phyloP scores from a whole-genome alignment of 2,113 vertebrate species.

The Dicerorhinus sumatrensis region DNA sequence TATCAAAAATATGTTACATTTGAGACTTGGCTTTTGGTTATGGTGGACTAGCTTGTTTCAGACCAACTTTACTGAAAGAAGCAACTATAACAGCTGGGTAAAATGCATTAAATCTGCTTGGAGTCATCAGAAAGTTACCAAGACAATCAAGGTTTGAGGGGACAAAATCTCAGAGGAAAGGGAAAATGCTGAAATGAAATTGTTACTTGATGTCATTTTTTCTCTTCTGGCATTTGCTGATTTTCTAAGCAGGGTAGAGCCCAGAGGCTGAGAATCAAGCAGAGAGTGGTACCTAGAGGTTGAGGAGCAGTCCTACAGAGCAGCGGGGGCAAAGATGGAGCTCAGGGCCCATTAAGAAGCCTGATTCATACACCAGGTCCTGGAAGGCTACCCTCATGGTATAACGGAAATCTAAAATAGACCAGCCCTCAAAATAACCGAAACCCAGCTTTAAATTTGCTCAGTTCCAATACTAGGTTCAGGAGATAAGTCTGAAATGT shows the following conservation, averaged over 20 bases:
- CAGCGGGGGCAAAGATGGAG: too few species aligned
- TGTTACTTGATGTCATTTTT: background rate
- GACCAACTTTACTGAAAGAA: background rate
- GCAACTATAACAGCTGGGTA: background rate
- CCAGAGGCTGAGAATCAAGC: background rate
- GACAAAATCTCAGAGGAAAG: background rate
- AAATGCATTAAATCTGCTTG: background rate
- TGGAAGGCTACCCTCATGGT: background rate
- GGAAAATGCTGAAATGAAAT: background rate
- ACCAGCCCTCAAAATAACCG: background rate
- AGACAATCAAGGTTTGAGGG: background rate
- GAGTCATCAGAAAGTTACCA: background rate
- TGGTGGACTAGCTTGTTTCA: background rate
- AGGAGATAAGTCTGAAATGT: background rate
- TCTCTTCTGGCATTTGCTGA: background rate
- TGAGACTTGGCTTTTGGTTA: background rate
- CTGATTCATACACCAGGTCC: background rate
- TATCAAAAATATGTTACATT: background rate
- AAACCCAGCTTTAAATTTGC: background rate
- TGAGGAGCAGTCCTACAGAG: background rate
- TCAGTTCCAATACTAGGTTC: background rate
- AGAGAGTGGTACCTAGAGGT: background rate
- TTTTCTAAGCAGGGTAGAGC: background rate
- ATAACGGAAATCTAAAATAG: background rate
- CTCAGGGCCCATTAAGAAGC: background rate